Base-by-base conservation (phyloP, 2,113 vertebrate genomes). In the Phalacrocorax pelagicus region DNA sequence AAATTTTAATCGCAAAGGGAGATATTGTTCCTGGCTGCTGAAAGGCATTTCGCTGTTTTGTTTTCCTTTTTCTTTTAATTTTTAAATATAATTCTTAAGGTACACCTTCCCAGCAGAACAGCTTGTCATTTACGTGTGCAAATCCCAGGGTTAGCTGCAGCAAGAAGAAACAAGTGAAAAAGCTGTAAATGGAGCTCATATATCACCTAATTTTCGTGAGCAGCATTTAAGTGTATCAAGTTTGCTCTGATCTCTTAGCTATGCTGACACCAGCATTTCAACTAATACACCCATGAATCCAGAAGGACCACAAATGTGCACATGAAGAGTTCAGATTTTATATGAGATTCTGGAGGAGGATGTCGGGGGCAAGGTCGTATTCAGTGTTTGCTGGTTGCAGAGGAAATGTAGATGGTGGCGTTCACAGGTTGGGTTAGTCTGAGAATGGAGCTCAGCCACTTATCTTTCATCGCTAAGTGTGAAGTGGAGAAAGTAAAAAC, bases 111-210 rank as follows among this genome's bases (percentile, higher is more conserved):
- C 47, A 84, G 52, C 4, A 87, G 52, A 88, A 59, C 21, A 90
- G 9, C 36, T 90, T 88, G 51, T 54, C 52, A 81, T 97, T 95
- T 94, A 55, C 67, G 55, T 34, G 23, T 83, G 38, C 46, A 90
- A 93, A 90, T 81, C 88, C n/a, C 29, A 81, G 34, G 21, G 72
- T 87, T 69, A 87, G 24, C 67, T 78, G 42, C 67, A 86, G 63
- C 88, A 90, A 90, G 85, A 94, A 88, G 79, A 95, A 96, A 79
- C 36, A 87, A 96, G 77, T 9, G 5, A 79, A 94, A 92, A 90
- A 88, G 16, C 63, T 63, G n/a, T 58, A 81, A 90, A 71, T 57
- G 63, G 26, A 46, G 92, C 67, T 95, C 86, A 69, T 70, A n/a
- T 85, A 83, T 80, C 63, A 75, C n/a, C 44, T 88, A 42, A 92